Evolutionary conservation across 2,113 vertebrate genomes (phyloP).

Genomic region (Garra rufa): DNA sequence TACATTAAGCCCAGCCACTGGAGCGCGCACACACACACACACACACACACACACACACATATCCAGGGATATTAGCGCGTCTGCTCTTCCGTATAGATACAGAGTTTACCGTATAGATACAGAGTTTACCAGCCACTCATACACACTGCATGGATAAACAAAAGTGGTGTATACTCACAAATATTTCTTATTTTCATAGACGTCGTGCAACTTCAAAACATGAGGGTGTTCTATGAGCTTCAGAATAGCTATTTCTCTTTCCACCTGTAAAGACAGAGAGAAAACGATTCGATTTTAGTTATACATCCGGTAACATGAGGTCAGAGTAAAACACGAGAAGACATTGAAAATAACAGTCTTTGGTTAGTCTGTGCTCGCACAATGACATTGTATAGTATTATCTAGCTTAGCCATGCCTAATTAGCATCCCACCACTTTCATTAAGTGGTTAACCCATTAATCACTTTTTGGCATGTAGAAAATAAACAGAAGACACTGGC

Average conservation of each 20-base stretch:
- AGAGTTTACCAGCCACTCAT: constrained; percentile 28
- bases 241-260: constrained; percentile 97
- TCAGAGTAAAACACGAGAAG: background rate
- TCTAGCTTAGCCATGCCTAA: constrained; percentile 48
- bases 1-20: constrained; percentile 59
- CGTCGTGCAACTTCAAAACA: constrained; percentile 97
- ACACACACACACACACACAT: constrained; percentile 55
- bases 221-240: constrained; percentile 99
- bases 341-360: background rate
- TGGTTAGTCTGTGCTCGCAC: background rate
- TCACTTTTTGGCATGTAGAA: constrained; percentile 45
- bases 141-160: background rate
- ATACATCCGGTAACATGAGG: background rate
- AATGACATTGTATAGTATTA: constrained; percentile 42
- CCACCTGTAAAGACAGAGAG: constrained; percentile 81
- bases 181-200: constrained; percentile 99
- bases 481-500: constrained; percentile 44
- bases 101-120: constrained; percentile 9
- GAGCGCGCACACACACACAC: constrained; percentile 62
- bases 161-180: constrained; percentile 85
- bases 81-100: constrained; percentile 22
- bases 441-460: constrained; percentile 53
- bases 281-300: constrained; percentile 22
- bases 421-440: constrained; percentile 50
- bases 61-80: constrained; percentile 22